A percentile compares a stretch with the other conserved stretches of the same genome.
Evolutionary conservation across 2,113 vertebrate species (phyloP).

Genomic region (Apaloderma vittatum): DNA sequence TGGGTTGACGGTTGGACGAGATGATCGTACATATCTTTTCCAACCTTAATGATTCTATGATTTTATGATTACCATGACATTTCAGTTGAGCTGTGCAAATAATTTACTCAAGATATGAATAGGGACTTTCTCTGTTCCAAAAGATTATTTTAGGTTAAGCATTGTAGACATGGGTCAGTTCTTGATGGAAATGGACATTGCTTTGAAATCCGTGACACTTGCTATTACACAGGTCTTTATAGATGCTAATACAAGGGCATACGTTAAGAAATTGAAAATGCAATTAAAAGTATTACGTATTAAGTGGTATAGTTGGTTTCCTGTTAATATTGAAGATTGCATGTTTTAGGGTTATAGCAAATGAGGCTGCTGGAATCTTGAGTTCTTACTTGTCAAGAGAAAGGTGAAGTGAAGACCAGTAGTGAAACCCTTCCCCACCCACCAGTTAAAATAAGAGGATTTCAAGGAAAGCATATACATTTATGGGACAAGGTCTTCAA

Average conservation of each 20-base stretch:
- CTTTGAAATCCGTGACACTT: neutral
- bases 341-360: neutral
- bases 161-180: neutral
- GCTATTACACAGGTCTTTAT: neutral
- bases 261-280: neutral
- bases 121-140: neutral
- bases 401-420: neutral
- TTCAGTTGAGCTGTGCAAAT: neutral
- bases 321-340: neutral
- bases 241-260: neutral
- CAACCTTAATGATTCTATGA: no score
- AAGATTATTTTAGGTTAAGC: neutral
- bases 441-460: neutral
- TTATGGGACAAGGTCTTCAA: neutral
- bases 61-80: neutral
- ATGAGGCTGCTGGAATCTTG: neutral
- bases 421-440: neutral
- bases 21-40: no score
- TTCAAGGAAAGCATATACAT: neutral
- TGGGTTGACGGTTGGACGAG: no score
- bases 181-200: neutral
- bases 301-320: neutral
- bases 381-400: neutral
- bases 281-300: neutral
- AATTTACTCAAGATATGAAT: neutral